A percentile compares a stretch with the other conserved stretches of the same genome.
These are phyloP conservation scores for Plecturocebus donacophilus DNA, from an alignment of 2,113 vertebrate genomes.

Conservation along the genomic window DNA sequence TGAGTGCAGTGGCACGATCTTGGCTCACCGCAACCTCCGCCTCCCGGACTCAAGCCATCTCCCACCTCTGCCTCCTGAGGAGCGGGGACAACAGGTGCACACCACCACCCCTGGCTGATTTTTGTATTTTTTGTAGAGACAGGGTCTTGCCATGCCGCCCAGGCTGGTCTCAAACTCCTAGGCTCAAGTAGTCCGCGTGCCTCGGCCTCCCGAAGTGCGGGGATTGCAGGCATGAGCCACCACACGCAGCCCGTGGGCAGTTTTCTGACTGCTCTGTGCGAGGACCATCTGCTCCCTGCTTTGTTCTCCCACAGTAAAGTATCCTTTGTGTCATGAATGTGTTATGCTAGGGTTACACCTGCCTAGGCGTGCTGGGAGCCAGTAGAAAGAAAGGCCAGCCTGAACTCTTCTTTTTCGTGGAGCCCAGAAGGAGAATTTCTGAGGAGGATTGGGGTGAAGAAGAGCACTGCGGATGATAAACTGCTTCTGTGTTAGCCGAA, in stretches of 20 bases:
- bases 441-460: background rate
- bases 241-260: background rate
- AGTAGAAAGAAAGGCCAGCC: background rate
- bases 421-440: background rate
- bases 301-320: background rate
- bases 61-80: no score
- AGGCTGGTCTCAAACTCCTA: no score
- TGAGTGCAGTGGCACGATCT: no score
- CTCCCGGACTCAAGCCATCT: no score
- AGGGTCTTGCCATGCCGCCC: no score
- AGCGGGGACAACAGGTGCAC: no score
- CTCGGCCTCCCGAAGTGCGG: no score
- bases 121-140: no score
- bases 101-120: no score
- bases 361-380: background rate
- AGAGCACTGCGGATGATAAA: background rate
- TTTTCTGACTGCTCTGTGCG: background rate
- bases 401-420: background rate
- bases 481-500: background rate
- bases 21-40: no score
- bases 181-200: no score
- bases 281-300: background rate
- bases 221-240: no score
- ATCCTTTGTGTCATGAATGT: background rate
- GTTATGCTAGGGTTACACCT: background rate